Evolutionary conservation across 1,140 invertebrate genomes (phyloP), one percentile per base, ranked within the genome.

Genomic region (Drosophila varians): DNA sequence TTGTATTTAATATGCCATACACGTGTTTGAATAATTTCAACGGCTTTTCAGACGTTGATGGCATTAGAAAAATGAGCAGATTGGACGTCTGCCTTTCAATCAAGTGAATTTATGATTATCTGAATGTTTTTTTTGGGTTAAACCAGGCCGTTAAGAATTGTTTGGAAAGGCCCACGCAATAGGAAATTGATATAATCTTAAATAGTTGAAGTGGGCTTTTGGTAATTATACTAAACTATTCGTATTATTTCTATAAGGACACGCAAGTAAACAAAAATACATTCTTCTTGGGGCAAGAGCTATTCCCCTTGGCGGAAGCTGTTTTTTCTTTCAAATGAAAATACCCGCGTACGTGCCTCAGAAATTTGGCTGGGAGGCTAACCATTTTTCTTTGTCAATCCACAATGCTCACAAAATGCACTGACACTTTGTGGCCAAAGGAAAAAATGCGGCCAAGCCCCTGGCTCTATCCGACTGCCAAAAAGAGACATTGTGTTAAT

Each of bases 21-120:
- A 79, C 80, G 76, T 65, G 64, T 19, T 16, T 48, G 76, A 64
- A 79, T 86, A 79, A 84, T 54, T 66, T 84, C 48, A 71, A 68
- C 71, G 75, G 71, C 75, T 72, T 77, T 38, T 70, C 65, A 56
- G 43, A 78, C 75, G 64, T 46, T 62, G 75, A 43, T 19, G 40
- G 65, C 71, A 86, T 86, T 68, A 52, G 16, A 60, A 61, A 68
- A 69, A 75, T 71, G 55, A 46, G 23, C 55, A 55, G 68, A 72
- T 52, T 38, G 23, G 9, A 31, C 28, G 43, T 16, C 36, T 25
- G 47, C 26, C 47, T 66, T 43, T 66, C 48, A 53, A 64, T 72
- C 61, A 62, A 68, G 25, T 34, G 11, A 68, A 82, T 82, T 82
- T 70, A 74, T 60, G 51, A 51, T 58, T 40, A 48, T 57, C 34